Evolutionary conservation across 2,113 vertebrate genomes (phyloP).

Genomic region (Hydrochoerus hydrochaeris): DNA sequence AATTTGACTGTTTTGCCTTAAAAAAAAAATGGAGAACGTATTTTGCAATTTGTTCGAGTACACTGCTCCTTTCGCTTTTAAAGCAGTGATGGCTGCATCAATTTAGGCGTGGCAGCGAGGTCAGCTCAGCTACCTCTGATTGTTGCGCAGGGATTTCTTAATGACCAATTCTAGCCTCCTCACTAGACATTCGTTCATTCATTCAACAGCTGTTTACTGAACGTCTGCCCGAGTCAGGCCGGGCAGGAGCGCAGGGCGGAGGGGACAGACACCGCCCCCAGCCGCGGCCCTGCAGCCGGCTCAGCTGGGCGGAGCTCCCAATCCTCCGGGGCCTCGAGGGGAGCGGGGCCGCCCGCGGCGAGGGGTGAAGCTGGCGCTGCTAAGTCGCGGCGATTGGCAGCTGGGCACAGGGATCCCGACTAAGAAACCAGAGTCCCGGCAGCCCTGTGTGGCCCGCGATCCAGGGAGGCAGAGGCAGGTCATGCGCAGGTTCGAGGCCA

Average conservation of each 20-base stretch:
- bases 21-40: neutral
- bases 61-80: neutral
- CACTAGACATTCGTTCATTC: neutral
- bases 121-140: neutral
- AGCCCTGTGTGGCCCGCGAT: neutral
- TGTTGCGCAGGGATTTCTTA: neutral
- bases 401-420: neutral
- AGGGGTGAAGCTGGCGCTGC: neutral
- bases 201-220: conserved; percentile 5
- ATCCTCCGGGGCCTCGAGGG: neutral
- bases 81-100: conserved; percentile 1
- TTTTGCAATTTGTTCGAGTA: neutral
- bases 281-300: too few species aligned
- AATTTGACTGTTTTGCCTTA: neutral
- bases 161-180: neutral
- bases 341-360: neutral
- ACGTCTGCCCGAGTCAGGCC: neutral
- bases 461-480: neutral
- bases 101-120: neutral
- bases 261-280: neutral
- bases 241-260: neutral
- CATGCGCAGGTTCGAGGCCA: neutral
- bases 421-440: neutral
- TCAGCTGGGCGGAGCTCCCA: neutral
- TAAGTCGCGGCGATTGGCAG: too few species aligned